A percentile compares a stretch with the other conserved stretches of the same genome.
Evolutionary conservation across 2,797 vertebrate genomes (phyloP).

Genomic region (Spatula clypeata): DNA sequence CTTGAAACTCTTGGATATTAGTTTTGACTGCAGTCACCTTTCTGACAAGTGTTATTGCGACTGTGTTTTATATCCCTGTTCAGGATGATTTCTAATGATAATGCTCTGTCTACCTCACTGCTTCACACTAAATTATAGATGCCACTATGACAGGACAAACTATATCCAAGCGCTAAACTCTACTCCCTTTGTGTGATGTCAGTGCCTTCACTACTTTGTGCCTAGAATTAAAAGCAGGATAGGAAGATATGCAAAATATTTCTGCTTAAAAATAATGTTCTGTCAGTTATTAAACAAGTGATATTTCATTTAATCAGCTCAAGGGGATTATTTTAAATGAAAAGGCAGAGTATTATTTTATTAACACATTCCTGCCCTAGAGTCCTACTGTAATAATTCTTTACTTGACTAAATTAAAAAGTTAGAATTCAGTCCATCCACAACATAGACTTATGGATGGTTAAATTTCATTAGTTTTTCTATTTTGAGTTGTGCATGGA

Average conservation of each 20-base stretch:
- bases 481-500: constrained; percentile 62
- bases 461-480: constrained; percentile 79
- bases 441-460: constrained; percentile 76
- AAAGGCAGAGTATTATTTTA: constrained; percentile 87
- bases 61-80: constrained; percentile 89
- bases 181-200: constrained; percentile 83
- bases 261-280: constrained; percentile 89
- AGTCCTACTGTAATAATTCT: constrained; percentile 85
- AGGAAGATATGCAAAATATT: constrained; percentile 86
- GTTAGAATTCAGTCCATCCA: constrained; percentile 82
- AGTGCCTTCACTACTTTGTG: constrained; percentile 78
- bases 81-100: constrained; percentile 89
- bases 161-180: constrained; percentile 76
- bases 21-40: constrained; percentile 89
- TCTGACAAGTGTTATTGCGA: constrained; percentile 90
- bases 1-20: constrained; percentile 89
- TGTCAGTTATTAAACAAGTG: constrained; percentile 89
- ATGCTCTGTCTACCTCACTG: constrained; percentile 87
- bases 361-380: constrained; percentile 89
- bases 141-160: constrained; percentile 84
- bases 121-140: constrained; percentile 88
- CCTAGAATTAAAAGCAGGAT: constrained; percentile 80
- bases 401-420: constrained; percentile 87
- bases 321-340: constrained; percentile 89
- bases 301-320: constrained; percentile 91